Evolutionary conservation across 2,797 vertebrate species (phyloP).

Genomic region (Crenichthys baileyi): DNA sequence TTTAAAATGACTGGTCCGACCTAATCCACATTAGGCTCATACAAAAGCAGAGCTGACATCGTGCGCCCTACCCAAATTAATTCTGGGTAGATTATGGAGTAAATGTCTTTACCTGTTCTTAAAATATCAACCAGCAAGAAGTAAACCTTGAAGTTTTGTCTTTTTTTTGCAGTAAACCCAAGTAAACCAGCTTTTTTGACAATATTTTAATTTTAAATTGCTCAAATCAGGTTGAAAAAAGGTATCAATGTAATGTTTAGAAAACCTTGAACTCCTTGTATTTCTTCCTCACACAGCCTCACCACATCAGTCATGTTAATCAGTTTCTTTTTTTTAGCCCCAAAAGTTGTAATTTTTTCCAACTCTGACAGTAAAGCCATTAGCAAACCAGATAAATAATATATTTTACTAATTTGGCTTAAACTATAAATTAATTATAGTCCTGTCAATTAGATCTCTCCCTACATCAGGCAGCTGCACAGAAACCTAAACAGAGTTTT

Average conservation of each 20-base stretch:
- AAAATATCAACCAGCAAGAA: constrained; percentile 27
- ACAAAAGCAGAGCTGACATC: constrained; percentile 32
- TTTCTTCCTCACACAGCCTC: constrained; percentile 14
- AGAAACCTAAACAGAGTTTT: constrained; percentile 6
- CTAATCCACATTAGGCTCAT: constrained; percentile 35
- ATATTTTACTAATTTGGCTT: neutral
- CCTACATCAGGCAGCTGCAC: neutral
- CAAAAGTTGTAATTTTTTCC: constrained; percentile 1
- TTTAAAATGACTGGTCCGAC: constrained; percentile 63
- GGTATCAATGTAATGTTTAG: constrained; percentile 14
- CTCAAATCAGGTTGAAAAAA: constrained; percentile 24
- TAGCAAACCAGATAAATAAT: neutral
- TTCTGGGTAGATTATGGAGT: constrained; percentile 9
- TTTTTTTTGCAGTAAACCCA: constrained; percentile 1
- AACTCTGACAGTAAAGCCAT: constrained; percentile 11
- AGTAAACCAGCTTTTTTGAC: constrained; percentile 21
- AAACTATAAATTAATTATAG: neutral
- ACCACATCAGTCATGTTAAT: constrained; percentile 10
- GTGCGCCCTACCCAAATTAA: neutral
- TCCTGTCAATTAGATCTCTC: neutral
- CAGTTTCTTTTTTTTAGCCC: neutral
- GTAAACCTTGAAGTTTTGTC: neutral
- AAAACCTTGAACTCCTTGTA: constrained; percentile 31
- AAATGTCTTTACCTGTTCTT: constrained; percentile 18
- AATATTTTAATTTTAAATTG: constrained; percentile 26